These are phyloP conservation scores for Tipula lateralis DNA, from an alignment of 2,888 invertebrate genomes.

Conservation along the genomic window DNA sequence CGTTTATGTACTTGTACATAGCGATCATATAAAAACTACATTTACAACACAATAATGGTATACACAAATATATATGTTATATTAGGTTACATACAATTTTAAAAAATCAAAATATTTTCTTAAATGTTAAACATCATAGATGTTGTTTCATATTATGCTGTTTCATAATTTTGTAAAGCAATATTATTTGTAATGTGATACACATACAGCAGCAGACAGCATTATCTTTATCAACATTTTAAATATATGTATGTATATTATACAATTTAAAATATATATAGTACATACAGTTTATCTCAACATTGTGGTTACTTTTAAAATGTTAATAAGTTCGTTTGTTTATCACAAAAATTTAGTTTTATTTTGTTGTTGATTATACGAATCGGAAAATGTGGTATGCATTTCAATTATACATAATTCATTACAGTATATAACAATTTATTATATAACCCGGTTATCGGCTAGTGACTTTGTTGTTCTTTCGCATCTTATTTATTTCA, in stretches of 20 bases:
- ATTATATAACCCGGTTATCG: no score
- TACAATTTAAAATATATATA: not conserved
- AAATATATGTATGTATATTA: no score
- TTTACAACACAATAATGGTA: not conserved
- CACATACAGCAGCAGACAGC: no score
- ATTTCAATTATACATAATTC: not conserved
- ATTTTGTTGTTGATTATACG: not conserved
- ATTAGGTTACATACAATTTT: not conserved
- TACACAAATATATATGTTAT: not conserved
- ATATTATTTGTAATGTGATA: not conserved
- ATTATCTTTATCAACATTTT: not conserved
- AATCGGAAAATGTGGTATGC: not conserved
- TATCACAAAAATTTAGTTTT: not conserved
- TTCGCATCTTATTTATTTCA: no score
- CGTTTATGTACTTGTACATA: no score
- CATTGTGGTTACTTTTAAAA: not conserved
- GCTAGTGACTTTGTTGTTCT: no score
- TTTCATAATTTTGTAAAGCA: not conserved
- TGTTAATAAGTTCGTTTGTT: not conserved
- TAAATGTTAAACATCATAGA: not conserved
- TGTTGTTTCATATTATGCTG: not conserved
- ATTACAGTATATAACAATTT: no score
- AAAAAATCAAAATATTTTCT: not conserved
- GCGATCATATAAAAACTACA: no score
- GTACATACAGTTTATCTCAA: not conserved